These are phyloP conservation scores for Isoperla grammatica DNA, from an alignment of 2,888 invertebrate genomes.

Conservation along the genomic window DNA sequence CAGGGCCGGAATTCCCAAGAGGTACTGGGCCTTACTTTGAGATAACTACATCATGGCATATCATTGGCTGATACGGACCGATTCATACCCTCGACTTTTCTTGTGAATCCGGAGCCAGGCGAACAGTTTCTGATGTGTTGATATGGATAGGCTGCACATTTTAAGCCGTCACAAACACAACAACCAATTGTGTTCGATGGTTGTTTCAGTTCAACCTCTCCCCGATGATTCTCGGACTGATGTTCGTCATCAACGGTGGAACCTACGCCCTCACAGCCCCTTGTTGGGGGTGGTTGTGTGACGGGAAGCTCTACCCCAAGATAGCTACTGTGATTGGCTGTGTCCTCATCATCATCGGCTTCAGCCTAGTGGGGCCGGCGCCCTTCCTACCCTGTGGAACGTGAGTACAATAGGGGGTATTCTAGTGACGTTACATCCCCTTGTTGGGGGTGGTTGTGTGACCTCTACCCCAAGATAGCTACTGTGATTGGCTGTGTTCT, in stretches of 20 bases:
- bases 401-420: slow-evolving; percentile 41
- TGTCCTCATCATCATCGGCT: slow-evolving; percentile 59
- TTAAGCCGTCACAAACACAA: no score
- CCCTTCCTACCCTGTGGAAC: slow-evolving; percentile 63
- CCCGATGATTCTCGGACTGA: slow-evolving; percentile 65
- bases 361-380: slow-evolving; percentile 73
- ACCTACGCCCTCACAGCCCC: slow-evolving; percentile 75
- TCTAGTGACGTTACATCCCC: slow-evolving; percentile 50
- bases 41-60: no score
- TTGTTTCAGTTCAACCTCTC: slow-evolving; percentile 57
- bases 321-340: slow-evolving; percentile 62
- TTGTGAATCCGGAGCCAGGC: no score
- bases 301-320: slow-evolving; percentile 44
- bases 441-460: slow-evolving; percentile 74
- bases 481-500: slow-evolving; percentile 61
- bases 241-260: slow-evolving; percentile 81
- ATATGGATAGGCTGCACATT: no score
- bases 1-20: no score
- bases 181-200: no score
- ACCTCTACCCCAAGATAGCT: slow-evolving; percentile 49
- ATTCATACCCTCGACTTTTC: no score
- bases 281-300: slow-evolving; percentile 74
- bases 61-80: no score
- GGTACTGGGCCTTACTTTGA: no score
- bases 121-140: no score